These are phyloP conservation scores for Elephantulus edwardii DNA, from an alignment of 2,113 vertebrate species.

Conservation along the genomic window DNA sequence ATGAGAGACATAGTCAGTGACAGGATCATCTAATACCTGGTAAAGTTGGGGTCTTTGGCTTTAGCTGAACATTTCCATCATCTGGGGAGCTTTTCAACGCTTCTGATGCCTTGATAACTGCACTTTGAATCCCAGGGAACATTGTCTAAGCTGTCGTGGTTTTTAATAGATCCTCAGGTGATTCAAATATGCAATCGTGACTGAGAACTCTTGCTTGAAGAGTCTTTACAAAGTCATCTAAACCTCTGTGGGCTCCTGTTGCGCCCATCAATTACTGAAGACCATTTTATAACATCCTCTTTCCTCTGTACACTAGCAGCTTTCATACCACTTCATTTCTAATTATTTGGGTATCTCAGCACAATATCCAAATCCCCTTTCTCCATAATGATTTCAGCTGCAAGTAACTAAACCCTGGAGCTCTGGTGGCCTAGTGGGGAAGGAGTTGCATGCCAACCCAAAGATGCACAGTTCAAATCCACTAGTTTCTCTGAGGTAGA, in stretches of 20 bases:
- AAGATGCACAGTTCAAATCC: too few species aligned
- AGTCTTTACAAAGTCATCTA: neutral
- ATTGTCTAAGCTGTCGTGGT: neutral
- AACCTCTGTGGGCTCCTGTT: neutral
- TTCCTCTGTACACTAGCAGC: neutral
- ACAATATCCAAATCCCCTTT: neutral
- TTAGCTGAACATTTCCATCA: neutral
- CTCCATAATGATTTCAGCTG: neutral
- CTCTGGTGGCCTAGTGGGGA: neutral
- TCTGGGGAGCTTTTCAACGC: neutral
- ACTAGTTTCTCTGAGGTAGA: too few species aligned
- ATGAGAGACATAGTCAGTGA: neutral
- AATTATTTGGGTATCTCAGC: neutral
- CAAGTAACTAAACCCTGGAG: neutral
- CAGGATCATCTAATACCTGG: neutral
- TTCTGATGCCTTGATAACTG: neutral
- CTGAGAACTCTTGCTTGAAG: neutral
- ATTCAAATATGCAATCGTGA: neutral
- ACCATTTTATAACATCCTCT: neutral
- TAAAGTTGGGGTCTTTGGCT: neutral
- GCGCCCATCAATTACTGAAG: neutral
- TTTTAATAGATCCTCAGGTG: neutral
- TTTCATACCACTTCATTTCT: neutral
- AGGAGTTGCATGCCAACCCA: too few species aligned
- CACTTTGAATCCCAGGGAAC: neutral